phyloP scores from a whole-genome alignment of 2,888 invertebrate species.

The Synergus laeviventris region DNA sequence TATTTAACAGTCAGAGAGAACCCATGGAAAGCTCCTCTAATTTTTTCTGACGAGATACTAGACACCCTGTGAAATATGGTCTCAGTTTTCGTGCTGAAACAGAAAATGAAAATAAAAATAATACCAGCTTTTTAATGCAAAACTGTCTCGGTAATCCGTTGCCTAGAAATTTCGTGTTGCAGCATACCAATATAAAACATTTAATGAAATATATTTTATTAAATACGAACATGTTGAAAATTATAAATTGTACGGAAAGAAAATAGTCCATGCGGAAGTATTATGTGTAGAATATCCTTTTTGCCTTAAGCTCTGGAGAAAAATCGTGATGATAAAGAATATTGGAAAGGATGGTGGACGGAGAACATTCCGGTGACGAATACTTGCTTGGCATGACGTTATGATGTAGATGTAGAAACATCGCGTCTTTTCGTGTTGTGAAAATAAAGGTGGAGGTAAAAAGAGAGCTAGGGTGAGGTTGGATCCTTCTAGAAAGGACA shows the following conservation, averaged over 20 bases:
- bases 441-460: conserved; percentile 31
- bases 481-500: conserved; percentile 48
- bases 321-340: background rate
- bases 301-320: background rate
- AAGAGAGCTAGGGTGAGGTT: conserved; percentile 48
- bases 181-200: background rate
- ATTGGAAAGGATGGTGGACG: conserved; percentile 4
- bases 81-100: background rate
- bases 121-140: background rate
- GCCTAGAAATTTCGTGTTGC: background rate
- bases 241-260: background rate
- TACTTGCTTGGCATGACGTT: conserved; percentile 22
- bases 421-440: conserved; percentile 3
- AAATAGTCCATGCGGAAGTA: background rate
- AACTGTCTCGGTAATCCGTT: background rate
- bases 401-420: background rate
- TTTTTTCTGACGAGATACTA: background rate
- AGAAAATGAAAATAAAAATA: background rate
- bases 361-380: conserved; percentile 18
- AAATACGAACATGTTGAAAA: too few relatives aligned
- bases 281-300: background rate
- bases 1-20: too few relatives aligned
- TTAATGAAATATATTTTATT: background rate
- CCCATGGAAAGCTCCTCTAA: background rate
- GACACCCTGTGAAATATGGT: background rate